Base-by-base conservation (phyloP, 2,888 invertebrate species). In the Aromia moschata region DNA sequence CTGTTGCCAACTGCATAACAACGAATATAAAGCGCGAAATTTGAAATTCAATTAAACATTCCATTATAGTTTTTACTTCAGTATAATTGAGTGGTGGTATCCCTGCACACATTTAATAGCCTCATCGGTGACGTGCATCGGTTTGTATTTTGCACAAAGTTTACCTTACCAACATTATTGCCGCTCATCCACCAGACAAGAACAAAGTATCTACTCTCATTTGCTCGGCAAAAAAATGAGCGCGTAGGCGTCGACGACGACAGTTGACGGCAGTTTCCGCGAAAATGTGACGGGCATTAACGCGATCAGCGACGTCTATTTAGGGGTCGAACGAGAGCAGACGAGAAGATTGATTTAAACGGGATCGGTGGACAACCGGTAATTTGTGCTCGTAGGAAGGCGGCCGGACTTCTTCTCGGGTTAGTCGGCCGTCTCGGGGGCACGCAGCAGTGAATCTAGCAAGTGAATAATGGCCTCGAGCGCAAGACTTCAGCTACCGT, bases 341-440 rank as follows among this genome's bases (percentile, higher is more conserved):
- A 38, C 49, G 11, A 15, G 36, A 37, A 36, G 38, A 55, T 55
- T 45, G 55, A 55, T 55, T 55, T 55, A 45, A 55, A 45, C n/a
- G 37, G 46, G 36, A 16, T 17, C 52, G 31, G 45, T 45, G 31
- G 41, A 56, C 60, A 60, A 61, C 58, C 60, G 47, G 58, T 54
- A 57, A 60, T 49, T 56, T 56, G 41, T 33, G 40, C 16, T 37
- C 17, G n/a, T 20, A 4, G 2, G 15, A 25, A 30, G 25, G 15
- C 5, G 10, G 25, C 49, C 18, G 15, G 7, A 11, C 33, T n/a
- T 33, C 18, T 43, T 43, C 43, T 31, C 31, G 15, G 31, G 45
- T 45, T 45, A 31, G 45, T 31, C 31, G 16, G 25, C 16, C 40
- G 40, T 18, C 7, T 17, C n/a, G n/a, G 7, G 43, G 45, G 31